These are phyloP conservation scores for Lycophotia porphyrea DNA, from an alignment of 2,888 invertebrate species.

Conservation along the genomic window DNA sequence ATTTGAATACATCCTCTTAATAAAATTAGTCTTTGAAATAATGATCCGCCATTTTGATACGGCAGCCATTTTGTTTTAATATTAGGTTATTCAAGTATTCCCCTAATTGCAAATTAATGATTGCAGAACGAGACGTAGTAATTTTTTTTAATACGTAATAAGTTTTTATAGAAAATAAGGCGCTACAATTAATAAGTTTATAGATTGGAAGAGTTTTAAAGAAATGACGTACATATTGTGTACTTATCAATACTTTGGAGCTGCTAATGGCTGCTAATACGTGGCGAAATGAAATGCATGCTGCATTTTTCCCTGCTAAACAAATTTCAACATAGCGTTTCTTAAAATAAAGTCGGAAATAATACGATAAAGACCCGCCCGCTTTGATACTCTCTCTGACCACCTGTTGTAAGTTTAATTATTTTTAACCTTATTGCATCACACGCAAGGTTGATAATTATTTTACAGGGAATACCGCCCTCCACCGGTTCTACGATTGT, in stretches of 20 bases:
- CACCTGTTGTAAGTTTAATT: neutral
- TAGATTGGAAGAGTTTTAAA: slow-evolving; percentile 12
- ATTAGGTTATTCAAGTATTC: slow-evolving; percentile 40
- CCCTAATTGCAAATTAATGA: slow-evolving; percentile 24
- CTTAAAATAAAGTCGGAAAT: neutral
- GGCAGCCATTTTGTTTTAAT: slow-evolving; percentile 62
- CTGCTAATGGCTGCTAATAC: neutral
- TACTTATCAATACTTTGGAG: neutral
- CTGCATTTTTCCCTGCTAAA: neutral
- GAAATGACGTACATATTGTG: neutral
- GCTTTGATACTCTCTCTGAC: neutral
- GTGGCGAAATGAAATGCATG: neutral
- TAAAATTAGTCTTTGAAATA: slow-evolving; percentile 36
- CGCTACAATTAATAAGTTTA: slow-evolving; percentile 5
- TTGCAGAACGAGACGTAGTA: slow-evolving; percentile 17
- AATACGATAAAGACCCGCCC: neutral
- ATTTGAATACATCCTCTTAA: slow-evolving; percentile 18
- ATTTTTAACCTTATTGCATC: neutral
- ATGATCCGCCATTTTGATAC: slow-evolving; percentile 47
- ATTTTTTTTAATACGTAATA: slow-evolving; percentile 22
- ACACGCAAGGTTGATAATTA: neutral
- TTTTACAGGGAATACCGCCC: neutral
- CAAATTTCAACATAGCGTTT: neutral
- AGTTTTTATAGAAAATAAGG: slow-evolving; percentile 18
- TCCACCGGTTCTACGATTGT: neutral